phyloP scores from a whole-genome alignment of 2,888 invertebrate genomes.

The Chelonus formosanus region DNA sequence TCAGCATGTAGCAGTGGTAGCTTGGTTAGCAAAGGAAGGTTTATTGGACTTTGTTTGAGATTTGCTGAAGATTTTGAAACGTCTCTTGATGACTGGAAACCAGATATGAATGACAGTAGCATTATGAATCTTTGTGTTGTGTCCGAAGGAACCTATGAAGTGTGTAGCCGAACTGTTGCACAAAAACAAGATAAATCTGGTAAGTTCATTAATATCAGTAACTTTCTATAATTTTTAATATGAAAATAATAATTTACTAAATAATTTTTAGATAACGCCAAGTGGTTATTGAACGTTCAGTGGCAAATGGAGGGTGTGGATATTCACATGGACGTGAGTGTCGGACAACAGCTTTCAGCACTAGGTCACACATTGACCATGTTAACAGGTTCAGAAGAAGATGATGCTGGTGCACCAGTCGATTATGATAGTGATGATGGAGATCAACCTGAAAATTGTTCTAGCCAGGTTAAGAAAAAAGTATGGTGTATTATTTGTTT shows the following conservation, averaged over 20 bases:
- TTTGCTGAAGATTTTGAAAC: slow-evolving; percentile 98
- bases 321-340: slow-evolving; percentile 93
- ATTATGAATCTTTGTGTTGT: slow-evolving; percentile 94
- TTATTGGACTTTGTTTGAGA: slow-evolving; percentile 89
- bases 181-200: slow-evolving; percentile 79
- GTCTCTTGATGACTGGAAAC: slow-evolving; percentile 97
- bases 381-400: slow-evolving; percentile 90
- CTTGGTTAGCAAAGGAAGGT: slow-evolving; percentile 89
- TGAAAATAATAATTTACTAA: slow-evolving; percentile 8
- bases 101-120: slow-evolving; percentile 79
- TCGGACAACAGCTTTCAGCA: slow-evolving; percentile 94
- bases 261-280: slow-evolving; percentile 80
- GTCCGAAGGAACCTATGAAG: slow-evolving; percentile 98
- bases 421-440: slow-evolving; percentile 82
- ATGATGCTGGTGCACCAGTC: slow-evolving; percentile 75
- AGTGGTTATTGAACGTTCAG: slow-evolving; percentile 97
- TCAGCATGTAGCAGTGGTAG: slow-evolving; percentile 96
- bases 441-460: slow-evolving; percentile 71
- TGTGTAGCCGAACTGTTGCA: slow-evolving; percentile 91
- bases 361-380: slow-evolving; percentile 95
- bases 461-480: slow-evolving; percentile 64
- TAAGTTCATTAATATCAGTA: slow-evolving; percentile 53
- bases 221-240: slow-evolving; percentile 7
- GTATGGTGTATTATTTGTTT: slow-evolving; percentile 50
- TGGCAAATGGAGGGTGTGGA: slow-evolving; percentile 99